Conservation (phyloP, 2,797 vertebrate species). For the Tiaroga cobitis region DNA sequence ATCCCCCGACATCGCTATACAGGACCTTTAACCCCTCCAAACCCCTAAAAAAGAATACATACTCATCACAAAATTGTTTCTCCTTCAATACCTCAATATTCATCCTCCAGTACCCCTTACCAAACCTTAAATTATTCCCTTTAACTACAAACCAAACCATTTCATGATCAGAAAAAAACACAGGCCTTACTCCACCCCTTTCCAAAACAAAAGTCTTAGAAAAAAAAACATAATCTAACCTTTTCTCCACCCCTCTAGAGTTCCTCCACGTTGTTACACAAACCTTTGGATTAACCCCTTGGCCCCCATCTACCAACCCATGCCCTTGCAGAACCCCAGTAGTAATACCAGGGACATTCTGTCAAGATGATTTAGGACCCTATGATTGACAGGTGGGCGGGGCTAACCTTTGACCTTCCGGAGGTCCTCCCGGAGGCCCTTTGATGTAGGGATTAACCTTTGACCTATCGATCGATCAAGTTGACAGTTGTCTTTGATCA, state of each 20-base stretch:
- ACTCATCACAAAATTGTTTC: not conserved
- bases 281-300: not conserved
- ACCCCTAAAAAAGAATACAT: not conserved
- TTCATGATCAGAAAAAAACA: constrained; percentile 3
- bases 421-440: too few species aligned
- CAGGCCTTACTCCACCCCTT: not conserved
- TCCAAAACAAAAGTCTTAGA: not conserved
- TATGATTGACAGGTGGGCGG: too few species aligned
- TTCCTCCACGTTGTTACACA: not conserved
- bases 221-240: not conserved
- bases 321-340: not conserved
- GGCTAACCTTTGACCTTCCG: too few species aligned
- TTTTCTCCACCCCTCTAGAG: not conserved
- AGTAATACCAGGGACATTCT: too few species aligned
- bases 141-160: not conserved
- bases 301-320: not conserved
- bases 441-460: too few species aligned
- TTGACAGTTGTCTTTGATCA: too few species aligned
- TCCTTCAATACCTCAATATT: not conserved
- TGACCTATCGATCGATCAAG: too few species aligned
- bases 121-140: not conserved
- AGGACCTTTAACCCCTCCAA: not conserved
- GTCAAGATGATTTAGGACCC: too few species aligned
- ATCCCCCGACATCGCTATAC: not conserved
- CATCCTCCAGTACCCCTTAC: not conserved